Evolutionary conservation across 2,888 invertebrate genomes (phyloP).

Genomic region (Timema cristinae): DNA sequence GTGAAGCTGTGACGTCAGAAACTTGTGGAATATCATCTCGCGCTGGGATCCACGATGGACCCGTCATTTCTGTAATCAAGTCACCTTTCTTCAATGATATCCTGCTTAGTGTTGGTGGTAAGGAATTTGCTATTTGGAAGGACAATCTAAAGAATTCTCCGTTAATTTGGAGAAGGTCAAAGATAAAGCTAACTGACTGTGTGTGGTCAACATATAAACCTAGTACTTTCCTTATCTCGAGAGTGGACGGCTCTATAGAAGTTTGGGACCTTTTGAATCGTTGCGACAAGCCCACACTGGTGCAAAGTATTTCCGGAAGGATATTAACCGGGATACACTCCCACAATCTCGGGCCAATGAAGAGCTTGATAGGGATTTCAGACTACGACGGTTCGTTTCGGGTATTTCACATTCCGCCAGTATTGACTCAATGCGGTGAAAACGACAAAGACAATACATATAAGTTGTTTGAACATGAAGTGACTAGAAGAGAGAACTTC

Average conservation of each 20-base stretch:
- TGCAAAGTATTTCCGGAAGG: constrained; percentile 1
- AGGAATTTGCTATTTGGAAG: constrained; percentile 8
- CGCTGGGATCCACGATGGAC: constrained; percentile 1
- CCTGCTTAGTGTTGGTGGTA: constrained; percentile 3
- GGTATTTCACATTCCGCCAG: not conserved
- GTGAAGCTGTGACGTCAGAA: not conserved
- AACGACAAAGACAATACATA: not conserved
- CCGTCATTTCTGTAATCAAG: not conserved
- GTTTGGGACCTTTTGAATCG: constrained; percentile 1
- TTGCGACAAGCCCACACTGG: not conserved
- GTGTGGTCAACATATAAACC: not conserved
- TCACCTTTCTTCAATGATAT: constrained; percentile 8
- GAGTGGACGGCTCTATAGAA: constrained; percentile 3
- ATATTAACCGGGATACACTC: not conserved
- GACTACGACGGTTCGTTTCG: constrained; percentile 8
- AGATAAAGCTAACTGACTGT: not conserved
- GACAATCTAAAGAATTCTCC: not conserved
- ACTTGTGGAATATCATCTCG: not conserved
- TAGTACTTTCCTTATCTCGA: constrained; percentile 4
- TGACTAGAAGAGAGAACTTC: not conserved
- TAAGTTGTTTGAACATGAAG: constrained; percentile 1
- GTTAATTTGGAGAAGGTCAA: constrained; percentile 1
- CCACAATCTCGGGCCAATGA: not conserved
- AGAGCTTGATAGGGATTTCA: not conserved
- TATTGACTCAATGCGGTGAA: not conserved